Percentiles rank a stretch among this genome's conserved stretches.
phyloP scores from a whole-genome alignment of 1,140 invertebrate genomes.

The Megalonaias nervosa region DNA sequence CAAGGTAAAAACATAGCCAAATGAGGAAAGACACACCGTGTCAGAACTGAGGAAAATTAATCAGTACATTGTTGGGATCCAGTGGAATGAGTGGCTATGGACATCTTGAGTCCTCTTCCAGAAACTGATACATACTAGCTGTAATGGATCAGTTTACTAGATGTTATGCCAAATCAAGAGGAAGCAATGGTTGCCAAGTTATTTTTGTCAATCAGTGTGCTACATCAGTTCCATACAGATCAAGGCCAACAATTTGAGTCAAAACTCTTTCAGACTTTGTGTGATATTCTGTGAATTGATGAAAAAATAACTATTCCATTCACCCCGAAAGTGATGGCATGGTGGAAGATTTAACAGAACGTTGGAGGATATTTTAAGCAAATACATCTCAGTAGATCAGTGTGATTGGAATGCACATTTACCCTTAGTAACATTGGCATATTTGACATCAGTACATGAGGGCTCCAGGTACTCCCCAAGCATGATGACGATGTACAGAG shows the following conservation, averaged over 20 bases:
- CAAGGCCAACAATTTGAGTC: too few relatives aligned
- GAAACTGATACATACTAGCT: not conserved
- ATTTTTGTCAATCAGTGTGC: slow-evolving; percentile 28
- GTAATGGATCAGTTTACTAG: slow-evolving; percentile 5
- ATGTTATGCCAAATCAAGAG: slow-evolving; percentile 1
- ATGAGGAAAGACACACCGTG: too few relatives aligned
- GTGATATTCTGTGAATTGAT: slow-evolving; percentile 17
- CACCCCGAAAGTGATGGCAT: slow-evolving; percentile 38
- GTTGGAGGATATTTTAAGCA: too few relatives aligned
- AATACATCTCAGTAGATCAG: too few relatives aligned
- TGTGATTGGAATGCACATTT: too few relatives aligned
- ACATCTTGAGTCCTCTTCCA: slow-evolving; percentile 1
- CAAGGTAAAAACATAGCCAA: too few relatives aligned
- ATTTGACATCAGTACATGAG: slow-evolving; percentile 19
- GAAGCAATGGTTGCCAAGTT: not conserved
- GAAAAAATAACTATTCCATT: slow-evolving; percentile 34
- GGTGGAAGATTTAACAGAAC: slow-evolving; percentile 57
- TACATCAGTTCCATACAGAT: too few relatives aligned
- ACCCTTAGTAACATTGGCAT: too few relatives aligned
- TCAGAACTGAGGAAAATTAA: too few relatives aligned
- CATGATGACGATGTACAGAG: too few relatives aligned
- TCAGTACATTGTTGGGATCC: not conserved
- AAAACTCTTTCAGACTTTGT: slow-evolving; percentile 18
- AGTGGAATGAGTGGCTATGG: slow-evolving; percentile 4
- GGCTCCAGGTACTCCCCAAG: slow-evolving; percentile 29